Base-by-base conservation (phyloP, 2,113 vertebrate genomes). In the Pteronura brasiliensis region DNA sequence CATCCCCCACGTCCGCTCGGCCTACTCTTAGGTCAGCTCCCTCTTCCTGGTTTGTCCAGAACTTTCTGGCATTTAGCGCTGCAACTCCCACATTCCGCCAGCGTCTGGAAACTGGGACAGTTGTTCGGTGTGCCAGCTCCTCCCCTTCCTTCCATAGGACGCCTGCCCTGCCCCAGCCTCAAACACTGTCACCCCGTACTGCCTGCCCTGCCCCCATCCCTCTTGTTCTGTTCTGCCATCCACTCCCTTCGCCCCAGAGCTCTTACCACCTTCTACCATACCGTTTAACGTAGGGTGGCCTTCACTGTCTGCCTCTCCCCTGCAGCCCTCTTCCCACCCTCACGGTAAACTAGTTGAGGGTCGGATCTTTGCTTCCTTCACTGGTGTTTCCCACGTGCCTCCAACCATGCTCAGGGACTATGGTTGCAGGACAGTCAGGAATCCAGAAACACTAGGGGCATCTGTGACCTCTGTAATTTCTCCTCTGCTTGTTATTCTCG, bases 181-280 rank as follows among this genome's bases (percentile, higher is more conserved):
- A 34, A 4, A 18, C 5, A 0, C 36, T 2, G 6, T 8, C 4
- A 2, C 31, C n/a, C n/a, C 17, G 1, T 21, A 29, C 49, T 7
- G 8, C 1, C 55, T 23, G 4, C 85, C 25, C 7, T 29, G 63
- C 14, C 27, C 36, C 47, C 1, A 0, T 0, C 6, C 9, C 69
- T 12, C 63, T 15, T 6, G 21, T n/a, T n/a, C 71, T 67, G 18
- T 52, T 47, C 6, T 0, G 18, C 65, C 15, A 0, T 20, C 61
- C 2, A 1, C 25, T 23, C 59, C 7, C 82, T 57, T 55, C 10
- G 14, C 9, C 61, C 59, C 5, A 1, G 1, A 42, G 27, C 21
- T 13, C 42, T 9, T 3, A 8, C 17, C 5, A 4, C n/a, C 36
- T 39, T 61, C 34, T 6, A 29, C 1, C 7, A 11, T 6, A 23